These are phyloP conservation scores for Eledona agricola DNA, from an alignment of 2,888 invertebrate genomes.

Conservation along the genomic window DNA sequence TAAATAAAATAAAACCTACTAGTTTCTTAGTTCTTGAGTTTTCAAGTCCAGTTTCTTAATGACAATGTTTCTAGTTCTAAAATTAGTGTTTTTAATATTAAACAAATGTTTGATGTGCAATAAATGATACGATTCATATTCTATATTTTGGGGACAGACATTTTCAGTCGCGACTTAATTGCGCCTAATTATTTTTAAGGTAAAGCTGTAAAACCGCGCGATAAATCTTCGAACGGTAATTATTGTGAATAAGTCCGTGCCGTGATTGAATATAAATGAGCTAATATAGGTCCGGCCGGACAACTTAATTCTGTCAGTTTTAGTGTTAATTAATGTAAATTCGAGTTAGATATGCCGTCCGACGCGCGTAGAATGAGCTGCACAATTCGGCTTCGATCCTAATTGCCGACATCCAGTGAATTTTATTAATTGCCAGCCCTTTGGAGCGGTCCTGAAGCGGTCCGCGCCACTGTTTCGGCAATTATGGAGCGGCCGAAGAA, in stretches of 20 bases:
- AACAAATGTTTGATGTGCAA: too few species aligned
- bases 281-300: constrained; percentile 45
- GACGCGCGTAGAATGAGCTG: constrained; percentile 52
- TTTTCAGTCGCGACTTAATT: too few species aligned
- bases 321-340: constrained; percentile 60
- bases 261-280: constrained; percentile 55
- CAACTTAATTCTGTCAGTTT: constrained; percentile 54
- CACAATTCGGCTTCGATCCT: constrained; percentile 51
- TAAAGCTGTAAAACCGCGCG: constrained; percentile 23
- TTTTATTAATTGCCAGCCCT: constrained; percentile 42
- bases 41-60: too few species aligned
- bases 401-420: constrained; percentile 50
- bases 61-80: too few species aligned
- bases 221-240: constrained; percentile 47
- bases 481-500: constrained; percentile 44
- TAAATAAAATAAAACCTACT: too few species aligned
- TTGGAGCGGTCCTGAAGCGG: too few species aligned
- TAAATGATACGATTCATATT: too few species aligned
- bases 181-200: constrained; percentile 24
- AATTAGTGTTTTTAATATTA: too few species aligned
- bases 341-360: constrained; percentile 53
- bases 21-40: too few species aligned
- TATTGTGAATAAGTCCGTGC: constrained; percentile 45
- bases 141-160: too few species aligned
- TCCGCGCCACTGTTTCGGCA: constrained; percentile 32